A percentile compares a stretch with the other conserved stretches of the same genome.
Evolutionary conservation across 2,888 invertebrate genomes (phyloP).

Genomic region (Leucania comma): DNA sequence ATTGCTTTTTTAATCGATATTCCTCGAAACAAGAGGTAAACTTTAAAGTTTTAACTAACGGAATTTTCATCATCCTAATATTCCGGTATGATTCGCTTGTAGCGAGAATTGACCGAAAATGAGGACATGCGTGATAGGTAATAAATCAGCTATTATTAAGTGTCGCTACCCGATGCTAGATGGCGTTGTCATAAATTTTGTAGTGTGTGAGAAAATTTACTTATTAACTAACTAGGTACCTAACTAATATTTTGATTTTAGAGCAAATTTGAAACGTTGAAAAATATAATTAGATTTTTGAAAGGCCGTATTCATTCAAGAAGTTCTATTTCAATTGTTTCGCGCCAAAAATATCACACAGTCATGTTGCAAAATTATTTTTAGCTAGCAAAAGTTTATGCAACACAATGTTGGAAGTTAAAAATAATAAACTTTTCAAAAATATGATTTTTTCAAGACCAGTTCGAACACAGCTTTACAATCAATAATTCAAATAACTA

Average conservation of each 20-base stretch:
- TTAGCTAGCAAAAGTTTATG: slow-evolving; percentile 8
- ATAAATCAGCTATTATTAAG: slow-evolving; percentile 69
- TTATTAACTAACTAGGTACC: background rate
- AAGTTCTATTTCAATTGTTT: slow-evolving; percentile 31
- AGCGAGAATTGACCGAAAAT: slow-evolving; percentile 79
- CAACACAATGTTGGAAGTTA: background rate
- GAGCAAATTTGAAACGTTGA: background rate
- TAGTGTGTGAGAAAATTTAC: background rate
- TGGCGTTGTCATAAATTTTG: slow-evolving; percentile 74
- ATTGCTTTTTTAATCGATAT: slow-evolving; percentile 78
- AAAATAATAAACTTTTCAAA: background rate
- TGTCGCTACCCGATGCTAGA: slow-evolving; percentile 83
- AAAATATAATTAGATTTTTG: background rate
- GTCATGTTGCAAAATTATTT: slow-evolving; percentile 29
- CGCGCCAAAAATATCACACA: slow-evolving; percentile 39
- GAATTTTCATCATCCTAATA: slow-evolving; percentile 54
- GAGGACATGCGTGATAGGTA: slow-evolving; percentile 76
- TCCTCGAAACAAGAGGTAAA: slow-evolving; percentile 76
- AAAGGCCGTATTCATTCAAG: slow-evolving; percentile 5
- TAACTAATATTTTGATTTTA: background rate
- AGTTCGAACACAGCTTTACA: slow-evolving; percentile 27
- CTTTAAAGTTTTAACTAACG: slow-evolving; percentile 63
- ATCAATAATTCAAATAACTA: slow-evolving; percentile 39
- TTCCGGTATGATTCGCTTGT: slow-evolving; percentile 68
- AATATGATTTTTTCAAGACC: background rate